Conservation (phyloP, 1,140 invertebrate genomes). For the Penaeus indicus region DNA sequence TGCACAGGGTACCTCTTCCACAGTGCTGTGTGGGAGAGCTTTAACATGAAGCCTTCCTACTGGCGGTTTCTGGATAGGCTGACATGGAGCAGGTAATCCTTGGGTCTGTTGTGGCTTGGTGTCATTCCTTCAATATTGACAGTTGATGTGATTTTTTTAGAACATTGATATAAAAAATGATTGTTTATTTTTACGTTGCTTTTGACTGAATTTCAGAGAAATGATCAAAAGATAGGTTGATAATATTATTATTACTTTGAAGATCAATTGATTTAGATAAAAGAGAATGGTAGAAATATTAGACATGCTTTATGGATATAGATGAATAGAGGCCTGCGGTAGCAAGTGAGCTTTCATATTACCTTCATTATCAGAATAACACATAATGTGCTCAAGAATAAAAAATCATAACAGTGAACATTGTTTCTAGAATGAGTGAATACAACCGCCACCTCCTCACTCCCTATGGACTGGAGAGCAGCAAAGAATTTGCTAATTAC, state of each 20-base stretch:
- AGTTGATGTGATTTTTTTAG: neutral
- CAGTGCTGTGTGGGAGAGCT: slow-evolving; percentile 17
- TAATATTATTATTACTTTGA: too few species aligned
- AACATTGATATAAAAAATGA: too few species aligned
- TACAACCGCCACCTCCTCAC: slow-evolving; percentile 16
- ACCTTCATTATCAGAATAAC: neutral
- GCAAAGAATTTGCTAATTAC: neutral
- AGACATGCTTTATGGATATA: too few species aligned
- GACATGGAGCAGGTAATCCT: slow-evolving; percentile 37
- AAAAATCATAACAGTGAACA: neutral
- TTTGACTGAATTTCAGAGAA: too few species aligned
- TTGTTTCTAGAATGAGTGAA: neutral
- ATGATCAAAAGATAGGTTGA: too few species aligned
- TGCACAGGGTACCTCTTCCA: slow-evolving; percentile 47
- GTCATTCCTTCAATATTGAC: neutral
- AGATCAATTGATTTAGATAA: too few species aligned
- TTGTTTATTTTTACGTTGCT: too few species aligned
- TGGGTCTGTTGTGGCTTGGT: neutral
- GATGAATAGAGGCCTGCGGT: too few species aligned
- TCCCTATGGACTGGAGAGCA: neutral
- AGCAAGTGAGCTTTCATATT: too few species aligned
- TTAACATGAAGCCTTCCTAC: slow-evolving; percentile 46
- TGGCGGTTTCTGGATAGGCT: slow-evolving; percentile 45
- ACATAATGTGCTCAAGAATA: neutral
- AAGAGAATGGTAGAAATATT: too few species aligned